Base-by-base conservation (phyloP, 2,113 vertebrate species). In the Semnopithecus entellus region DNA sequence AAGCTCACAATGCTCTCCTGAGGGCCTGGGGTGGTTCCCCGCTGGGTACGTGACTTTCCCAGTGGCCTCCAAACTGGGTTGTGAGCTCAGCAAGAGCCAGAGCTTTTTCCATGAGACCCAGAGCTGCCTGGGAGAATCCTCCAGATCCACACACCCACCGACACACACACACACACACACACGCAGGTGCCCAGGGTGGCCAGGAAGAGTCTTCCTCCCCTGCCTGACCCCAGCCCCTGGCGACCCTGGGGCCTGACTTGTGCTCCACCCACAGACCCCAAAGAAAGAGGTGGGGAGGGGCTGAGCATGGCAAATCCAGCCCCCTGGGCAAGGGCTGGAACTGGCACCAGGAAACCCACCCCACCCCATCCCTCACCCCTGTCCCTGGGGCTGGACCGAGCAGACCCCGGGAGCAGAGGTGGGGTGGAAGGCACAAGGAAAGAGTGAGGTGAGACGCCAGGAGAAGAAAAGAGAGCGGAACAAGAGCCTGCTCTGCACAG, bases 361-460 rank as follows among this genome's bases (percentile, higher is more conserved):
- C 0, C 7, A 5, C 78, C 4, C 1, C 10, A 5, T 5, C 9
- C 50, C 76, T 70, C 57, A 35, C 13, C 18, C 11, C 5, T 3
- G 32, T 59, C 27, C 84, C 57, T 76, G 92, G 23, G 23, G 13
- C 84, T 66, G 50, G 22, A 64, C 50, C n/a, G 76, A 38, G 76
- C 40, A 48, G 61, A 27, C 43, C 1, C 40, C 5, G 14, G 25
- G n/a, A 68, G n/a, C 4, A 6, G 55, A 38, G 59, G 52, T 17
- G 1, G 11, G 40, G 40, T 6, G 55, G 38, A 94, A 76, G 5
- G 27, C 14, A 6, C 0, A 23, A 6, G 16, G 75, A 6, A 55
- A 75, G 68, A 16, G n/a, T 3, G 0, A 22, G 70, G 1, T 57
- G 13, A 48, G 40, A 2, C 6, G 14, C 2, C 4, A 2, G 38